These are phyloP conservation scores for Crotalus viridis DNA, from an alignment of 2,113 vertebrate species.

Conservation along the genomic window DNA sequence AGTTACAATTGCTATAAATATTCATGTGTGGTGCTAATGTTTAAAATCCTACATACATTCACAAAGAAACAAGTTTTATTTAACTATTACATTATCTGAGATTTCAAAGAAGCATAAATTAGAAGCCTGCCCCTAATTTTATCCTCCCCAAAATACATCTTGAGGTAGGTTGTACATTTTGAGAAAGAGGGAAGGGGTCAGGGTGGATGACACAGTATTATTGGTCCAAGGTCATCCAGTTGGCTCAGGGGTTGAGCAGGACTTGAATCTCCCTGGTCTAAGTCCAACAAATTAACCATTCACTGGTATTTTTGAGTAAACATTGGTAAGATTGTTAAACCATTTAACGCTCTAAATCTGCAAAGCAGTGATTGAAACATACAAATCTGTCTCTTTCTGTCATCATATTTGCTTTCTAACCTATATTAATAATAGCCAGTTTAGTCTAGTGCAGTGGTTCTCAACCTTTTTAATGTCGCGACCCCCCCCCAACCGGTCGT, in stretches of 20 bases:
- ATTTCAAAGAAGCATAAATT: not conserved
- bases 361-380: not conserved
- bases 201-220: not conserved
- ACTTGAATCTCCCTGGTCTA: not conserved
- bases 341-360: not conserved
- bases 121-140: not conserved
- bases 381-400: not conserved
- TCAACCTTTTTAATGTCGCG: too few relatives aligned
- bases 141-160: not conserved
- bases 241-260: not conserved
- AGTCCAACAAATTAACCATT: not conserved
- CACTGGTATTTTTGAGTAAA: not conserved
- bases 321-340: not conserved
- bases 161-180: not conserved
- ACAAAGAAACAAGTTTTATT: not conserved
- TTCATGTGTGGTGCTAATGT: not conserved
- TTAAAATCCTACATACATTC: not conserved
- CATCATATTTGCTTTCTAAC: not conserved
- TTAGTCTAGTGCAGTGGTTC: not conserved
- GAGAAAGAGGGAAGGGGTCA: too few relatives aligned
- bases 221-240: not conserved
- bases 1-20: not conserved
- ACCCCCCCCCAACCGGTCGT: too few relatives aligned
- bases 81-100: not conserved
- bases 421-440: not conserved